phyloP scores from a whole-genome alignment of 92 coral and sea anemone genomes.

The Scolanthus callimorphus region DNA sequence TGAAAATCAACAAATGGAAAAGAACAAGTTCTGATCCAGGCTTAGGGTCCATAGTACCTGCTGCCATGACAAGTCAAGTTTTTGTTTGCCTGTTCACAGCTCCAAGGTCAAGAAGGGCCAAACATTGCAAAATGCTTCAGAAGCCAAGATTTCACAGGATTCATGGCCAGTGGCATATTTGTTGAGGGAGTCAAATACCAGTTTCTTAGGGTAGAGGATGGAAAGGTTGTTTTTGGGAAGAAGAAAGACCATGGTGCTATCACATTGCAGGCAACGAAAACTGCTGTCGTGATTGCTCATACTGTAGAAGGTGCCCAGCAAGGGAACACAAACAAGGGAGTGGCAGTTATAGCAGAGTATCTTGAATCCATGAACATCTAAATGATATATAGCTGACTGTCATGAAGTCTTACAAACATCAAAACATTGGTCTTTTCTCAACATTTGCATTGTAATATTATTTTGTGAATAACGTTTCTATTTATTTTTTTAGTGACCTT shows the following conservation, averaged over 20 bases:
- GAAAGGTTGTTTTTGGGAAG: conserved; percentile 39
- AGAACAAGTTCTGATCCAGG: too few relatives aligned
- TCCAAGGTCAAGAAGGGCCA: conserved; percentile 9
- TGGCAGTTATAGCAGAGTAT: conserved; percentile 61
- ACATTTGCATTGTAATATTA: too few relatives aligned
- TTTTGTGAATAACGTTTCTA: too few relatives aligned
- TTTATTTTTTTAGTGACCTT: too few relatives aligned
- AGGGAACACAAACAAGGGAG: conserved; percentile 63
- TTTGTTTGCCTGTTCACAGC: too few relatives aligned
- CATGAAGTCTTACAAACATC: too few relatives aligned
- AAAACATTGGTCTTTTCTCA: too few relatives aligned
- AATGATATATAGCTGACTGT: too few relatives aligned
- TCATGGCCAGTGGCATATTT: conserved; percentile 25
- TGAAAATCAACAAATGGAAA: too few relatives aligned
- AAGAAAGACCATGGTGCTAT: conserved; percentile 34
- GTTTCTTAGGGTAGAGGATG: conserved; percentile 54
- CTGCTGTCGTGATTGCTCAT: conserved; percentile 53
- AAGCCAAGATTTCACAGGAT: conserved; percentile 27
- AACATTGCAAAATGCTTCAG: conserved; percentile 52
- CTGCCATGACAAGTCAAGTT: too few relatives aligned
- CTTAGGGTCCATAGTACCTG: too few relatives aligned
- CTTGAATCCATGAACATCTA: conserved; percentile 53
- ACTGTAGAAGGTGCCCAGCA: conserved; percentile 53
- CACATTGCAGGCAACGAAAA: conserved; percentile 50
- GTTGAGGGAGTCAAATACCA: conserved; percentile 25